Evolutionary conservation across 2,888 invertebrate genomes (phyloP), one percentile per base, ranked within the genome.

Genomic region (Metellina segmentata): DNA sequence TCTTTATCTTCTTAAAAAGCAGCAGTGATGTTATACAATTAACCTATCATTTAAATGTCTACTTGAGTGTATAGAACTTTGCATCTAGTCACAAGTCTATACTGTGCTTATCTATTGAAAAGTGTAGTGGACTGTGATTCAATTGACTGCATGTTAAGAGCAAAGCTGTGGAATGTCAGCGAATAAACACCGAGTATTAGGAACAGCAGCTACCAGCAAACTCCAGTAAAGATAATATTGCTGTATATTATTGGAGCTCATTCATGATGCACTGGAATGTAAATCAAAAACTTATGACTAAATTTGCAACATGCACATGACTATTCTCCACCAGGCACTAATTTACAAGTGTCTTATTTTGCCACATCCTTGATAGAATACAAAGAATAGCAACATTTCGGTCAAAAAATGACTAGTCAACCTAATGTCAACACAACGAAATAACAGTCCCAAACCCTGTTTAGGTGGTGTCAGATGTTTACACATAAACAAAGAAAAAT

Each of bases 381-480:
- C 85, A 88, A 89, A 91, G 91, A 87, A 78, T 92, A 49, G 89
- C 89, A 85, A 85, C 81, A 92, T 83, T 90, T 88, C 70, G 78
- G 88, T 75, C 91, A 92, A 79, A 92, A 92, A 92, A 92, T 89
- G 91, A 92, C 91, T 92, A 92, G 91, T 92, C 86, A 86, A 70
- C 91, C 91, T 92, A 87, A 89, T 74, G 88, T 85, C 83, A 88
- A 91, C 85, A 83, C 71, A 85, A 92, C 77, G 82, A 86, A 92
- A 89, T 74, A 92, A 92, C 92, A 92, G 89, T 89, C 86, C 86
- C 89, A 89, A 89, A 89, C 92, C 89, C 86, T 79, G 89, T 89
- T 92, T 85, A 86, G 89, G 86, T 92, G 78, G 72, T 89, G 92
- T 82, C 89, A 86, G 72, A 83, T 85, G 89, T 77, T 89, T 81